A percentile compares a stretch with the other conserved stretches of the same genome.
phyloP scores from a whole-genome alignment of 53 echinoderm and acorn worm species.

The Echinometra lucunter region DNA sequence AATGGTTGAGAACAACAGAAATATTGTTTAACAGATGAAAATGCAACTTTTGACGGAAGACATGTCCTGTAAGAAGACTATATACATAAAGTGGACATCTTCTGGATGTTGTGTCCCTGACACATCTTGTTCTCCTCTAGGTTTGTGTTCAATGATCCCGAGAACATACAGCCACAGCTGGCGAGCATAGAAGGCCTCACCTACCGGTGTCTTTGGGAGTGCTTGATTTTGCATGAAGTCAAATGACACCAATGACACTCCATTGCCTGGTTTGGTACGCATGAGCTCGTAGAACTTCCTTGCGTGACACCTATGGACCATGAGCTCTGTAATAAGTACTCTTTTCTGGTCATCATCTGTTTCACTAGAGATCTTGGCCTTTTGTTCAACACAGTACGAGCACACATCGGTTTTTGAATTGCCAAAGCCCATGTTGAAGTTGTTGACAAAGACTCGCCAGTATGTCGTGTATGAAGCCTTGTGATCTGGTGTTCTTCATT shows the following conservation, averaged over 20 bases:
- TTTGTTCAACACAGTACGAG: not conserved
- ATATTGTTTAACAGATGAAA: too few relatives aligned
- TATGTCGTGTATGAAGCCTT: not conserved
- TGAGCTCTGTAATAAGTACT: too few relatives aligned
- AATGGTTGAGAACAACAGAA: too few relatives aligned
- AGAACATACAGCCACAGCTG: conserved; percentile 77
- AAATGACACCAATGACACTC: conserved; percentile 61
- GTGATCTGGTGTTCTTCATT: not conserved
- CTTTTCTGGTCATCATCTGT: too few relatives aligned
- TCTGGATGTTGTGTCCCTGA: conserved; percentile 65
- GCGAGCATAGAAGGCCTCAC: conserved; percentile 75
- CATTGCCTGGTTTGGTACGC: too few relatives aligned
- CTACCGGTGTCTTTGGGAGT: conserved; percentile 73
- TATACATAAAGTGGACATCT: conserved; percentile 65
- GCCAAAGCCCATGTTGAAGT: not conserved
- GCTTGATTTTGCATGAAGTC: conserved; percentile 78
- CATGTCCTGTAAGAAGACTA: too few relatives aligned
- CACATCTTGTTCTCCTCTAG: conserved; percentile 17
- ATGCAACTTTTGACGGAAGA: too few relatives aligned
- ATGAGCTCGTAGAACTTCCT: too few relatives aligned
- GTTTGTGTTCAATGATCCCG: conserved; percentile 64
- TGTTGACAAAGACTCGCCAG: not conserved
- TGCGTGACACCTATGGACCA: too few relatives aligned
- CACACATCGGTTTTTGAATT: not conserved
- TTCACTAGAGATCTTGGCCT: not conserved